Base-by-base conservation (phyloP, 2,797 vertebrate genomes). In the Neomorphus geoffroyi region DNA sequence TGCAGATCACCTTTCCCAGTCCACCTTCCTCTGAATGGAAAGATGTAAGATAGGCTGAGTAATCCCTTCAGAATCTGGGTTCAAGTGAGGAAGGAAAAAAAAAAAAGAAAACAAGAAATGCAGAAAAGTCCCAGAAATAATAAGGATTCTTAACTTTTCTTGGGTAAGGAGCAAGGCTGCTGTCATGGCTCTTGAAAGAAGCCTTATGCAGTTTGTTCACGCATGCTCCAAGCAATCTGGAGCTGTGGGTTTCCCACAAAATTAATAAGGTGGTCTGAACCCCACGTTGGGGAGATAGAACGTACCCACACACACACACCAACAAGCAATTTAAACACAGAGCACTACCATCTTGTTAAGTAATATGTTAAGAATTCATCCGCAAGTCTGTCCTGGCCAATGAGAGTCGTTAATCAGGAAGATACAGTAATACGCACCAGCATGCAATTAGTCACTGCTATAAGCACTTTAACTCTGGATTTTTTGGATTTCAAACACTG, bases 391-490 rank as follows among this genome's bases (percentile, higher is more conserved):
- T 56, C 78, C 84, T 69, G 56, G 69, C 53, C 93, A 87, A 72
- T 37, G 67, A 83, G 37, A 43, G 41, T 50, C 80, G 58, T 66
- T 64, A 75, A n/a, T 70, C 60, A 67, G 53, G 45, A 89, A 60
- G 83, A 93, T 45, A 88, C 51, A 92, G 72, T 51, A 94, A 92
- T 70, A 66, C 32, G 81, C 58, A 39, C 61, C 50, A 90, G 78
- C 66, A 81, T 28, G 46, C 69, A 88, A 87, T 83, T 87, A 88
- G 75, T 85, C 88, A 77, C 85, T 84, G 61, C 88, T 88, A 73
- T 74, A 78, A 89, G 86, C 72, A 91, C 54, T 81, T 92, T 48
- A 91, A 83, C 61, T 94, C 91, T 72, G 79, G 56, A 93, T 74
- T 94, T 95, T 86, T 94, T 84, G 75, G 79, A 92, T 65, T 80